phyloP scores from a whole-genome alignment of 2,888 invertebrate species.

The Andrena praecox region DNA sequence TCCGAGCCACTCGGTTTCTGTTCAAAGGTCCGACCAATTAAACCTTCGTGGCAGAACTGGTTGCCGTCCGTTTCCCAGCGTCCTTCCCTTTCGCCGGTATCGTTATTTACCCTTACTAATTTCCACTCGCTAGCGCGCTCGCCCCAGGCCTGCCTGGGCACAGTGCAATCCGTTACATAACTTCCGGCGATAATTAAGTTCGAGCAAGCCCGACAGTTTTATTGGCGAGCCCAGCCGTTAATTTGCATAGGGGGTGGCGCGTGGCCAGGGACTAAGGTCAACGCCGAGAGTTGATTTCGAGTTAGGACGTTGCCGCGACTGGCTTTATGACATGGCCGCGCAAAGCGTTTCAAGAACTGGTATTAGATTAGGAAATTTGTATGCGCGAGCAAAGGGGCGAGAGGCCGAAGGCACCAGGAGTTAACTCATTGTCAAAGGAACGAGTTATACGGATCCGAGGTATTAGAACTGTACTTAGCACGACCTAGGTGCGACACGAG shows the following conservation, averaged over 20 bases:
- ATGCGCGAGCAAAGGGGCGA: too few species aligned
- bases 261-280: conserved; percentile 45
- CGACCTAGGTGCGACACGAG: too few species aligned
- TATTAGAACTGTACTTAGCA: too few species aligned
- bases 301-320: not conserved
- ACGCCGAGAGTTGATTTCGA: conserved; percentile 29
- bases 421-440: not conserved
- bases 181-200: conserved; percentile 67
- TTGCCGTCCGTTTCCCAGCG: conserved; percentile 10
- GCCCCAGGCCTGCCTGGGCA: conserved; percentile 7
- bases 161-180: conserved; percentile 58
- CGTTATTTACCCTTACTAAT: conserved; percentile 57
- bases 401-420: too few species aligned
- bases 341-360: conserved; percentile 1
- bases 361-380: not conserved
- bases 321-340: not conserved
- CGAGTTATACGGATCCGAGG: too few species aligned
- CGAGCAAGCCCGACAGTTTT: conserved; percentile 66
- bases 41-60: not conserved
- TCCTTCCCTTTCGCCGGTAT: conserved; percentile 17
- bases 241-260: conserved; percentile 61
- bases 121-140: conserved; percentile 25
- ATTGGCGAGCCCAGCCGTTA: conserved; percentile 51
- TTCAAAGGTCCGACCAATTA: conserved; percentile 34
- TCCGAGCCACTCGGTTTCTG: not conserved